Evolutionary conservation across 2,797 vertebrate species (phyloP), one percentile per base, ranked within the genome.

Genomic region (Pygocentrus nattereri): DNA sequence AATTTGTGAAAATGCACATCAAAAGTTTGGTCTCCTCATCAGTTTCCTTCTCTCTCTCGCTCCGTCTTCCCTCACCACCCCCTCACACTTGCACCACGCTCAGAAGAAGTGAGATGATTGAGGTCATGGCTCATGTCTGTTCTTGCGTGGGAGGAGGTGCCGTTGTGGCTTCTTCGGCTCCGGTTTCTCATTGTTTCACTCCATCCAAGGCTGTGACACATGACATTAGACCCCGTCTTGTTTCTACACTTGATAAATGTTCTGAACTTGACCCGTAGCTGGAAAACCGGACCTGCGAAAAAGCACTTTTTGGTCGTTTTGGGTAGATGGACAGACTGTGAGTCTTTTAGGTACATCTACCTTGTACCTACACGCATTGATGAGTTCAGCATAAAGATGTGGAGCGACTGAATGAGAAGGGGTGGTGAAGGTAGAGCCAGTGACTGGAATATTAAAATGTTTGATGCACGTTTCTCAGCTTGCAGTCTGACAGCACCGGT

Each of bases 1-100:
- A 59, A 27, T 25, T 70, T 70, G 67, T 27, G 65, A 70, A 27
- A n/a, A 41, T 41, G 65, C 65, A 68, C 65, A 44, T 68, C 34
- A 47, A 70, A 70, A 49, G 23, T n/a, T 23, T 23, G 25, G 12
- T 34, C 62, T 34, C 6, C 62, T 67, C 65, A 11, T 69, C 65
- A 44, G 34, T 23, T 5, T 47, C 38, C n/a, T 19, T 23, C 62
- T 30, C 18, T 31, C 18, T 69, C 2, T 13, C 19, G 7, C 19
- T 49, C 12, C 6, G n/a, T 41, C 67, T 70, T 7, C 13, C 10
- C 67, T 65, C 62, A 21, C 18, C 30, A 18, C 16, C 15, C 18
- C 27, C 19, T 1, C 31, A 31, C 25, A 38, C 64, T 44, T 41
- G n/a, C n/a, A n/a, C n/a, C n/a, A 64, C 61, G 19, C 27, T 18